Percentiles rank a stretch among this genome's conserved stretches.
These are phyloP conservation scores for Epinotia ramella DNA, from an alignment of 2,888 invertebrate genomes.

Conservation along the genomic window DNA sequence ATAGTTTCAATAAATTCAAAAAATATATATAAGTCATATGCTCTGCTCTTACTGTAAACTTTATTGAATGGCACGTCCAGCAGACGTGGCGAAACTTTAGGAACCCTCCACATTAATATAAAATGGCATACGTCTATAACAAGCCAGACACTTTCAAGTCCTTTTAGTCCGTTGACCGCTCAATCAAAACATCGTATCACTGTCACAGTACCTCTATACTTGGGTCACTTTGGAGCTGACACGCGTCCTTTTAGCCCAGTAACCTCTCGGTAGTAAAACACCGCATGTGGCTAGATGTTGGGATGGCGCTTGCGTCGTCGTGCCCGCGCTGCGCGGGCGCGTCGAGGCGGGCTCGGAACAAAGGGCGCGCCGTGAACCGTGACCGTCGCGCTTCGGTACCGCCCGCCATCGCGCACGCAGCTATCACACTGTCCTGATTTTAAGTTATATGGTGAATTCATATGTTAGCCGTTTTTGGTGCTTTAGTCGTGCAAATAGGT, in stretches of 20 bases:
- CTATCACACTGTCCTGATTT: conserved; percentile 60
- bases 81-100: conserved; percentile 36
- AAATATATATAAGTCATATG: neutral
- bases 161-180: conserved; percentile 17
- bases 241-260: conserved; percentile 11
- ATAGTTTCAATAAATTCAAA: neutral
- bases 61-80: conserved; percentile 23
- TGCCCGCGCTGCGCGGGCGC: conserved; percentile 42
- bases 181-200: conserved; percentile 11
- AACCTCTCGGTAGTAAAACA: conserved; percentile 26
- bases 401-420: conserved; percentile 57
- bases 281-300: conserved; percentile 20
- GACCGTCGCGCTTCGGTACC: conserved; percentile 77
- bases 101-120: conserved; percentile 16
- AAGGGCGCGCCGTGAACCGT: conserved; percentile 85
- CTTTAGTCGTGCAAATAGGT: neutral
- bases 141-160: conserved; percentile 12
- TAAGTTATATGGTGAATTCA: conserved; percentile 46
- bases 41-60: conserved; percentile 4
- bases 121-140: conserved; percentile 3
- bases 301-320: conserved; percentile 16
- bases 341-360: conserved; percentile 78
- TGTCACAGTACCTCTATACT: neutral
- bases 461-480: conserved; percentile 13
- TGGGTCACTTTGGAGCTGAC: conserved; percentile 6